Conservation (phyloP, 2,797 vertebrate genomes). For the Dryobates pubescens region DNA sequence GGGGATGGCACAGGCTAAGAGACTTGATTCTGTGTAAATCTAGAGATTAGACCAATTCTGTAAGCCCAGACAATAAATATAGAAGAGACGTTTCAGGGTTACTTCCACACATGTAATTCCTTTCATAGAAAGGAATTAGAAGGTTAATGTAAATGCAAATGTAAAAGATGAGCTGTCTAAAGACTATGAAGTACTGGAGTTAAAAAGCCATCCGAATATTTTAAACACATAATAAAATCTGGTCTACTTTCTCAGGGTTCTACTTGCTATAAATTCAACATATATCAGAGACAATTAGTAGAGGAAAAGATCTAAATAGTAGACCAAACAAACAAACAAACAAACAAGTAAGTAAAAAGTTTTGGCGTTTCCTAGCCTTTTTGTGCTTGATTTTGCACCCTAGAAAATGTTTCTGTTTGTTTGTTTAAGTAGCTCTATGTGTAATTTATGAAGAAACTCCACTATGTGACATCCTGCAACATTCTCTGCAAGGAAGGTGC, state of each 20-base stretch:
- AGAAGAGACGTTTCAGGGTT: neutral
- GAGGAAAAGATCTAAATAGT: neutral
- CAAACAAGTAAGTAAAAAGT: neutral
- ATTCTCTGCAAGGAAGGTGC: neutral
- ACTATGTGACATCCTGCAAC: neutral
- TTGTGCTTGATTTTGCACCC: neutral
- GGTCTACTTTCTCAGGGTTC: neutral
- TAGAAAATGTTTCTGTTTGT: neutral
- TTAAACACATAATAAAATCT: neutral
- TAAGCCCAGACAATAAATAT: neutral
- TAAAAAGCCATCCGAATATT: neutral
- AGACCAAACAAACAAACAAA: too few relatives aligned
- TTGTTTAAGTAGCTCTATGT: neutral
- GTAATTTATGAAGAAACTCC: neutral
- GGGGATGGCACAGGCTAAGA: neutral
- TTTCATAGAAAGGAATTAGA: neutral
- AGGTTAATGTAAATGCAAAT: neutral
- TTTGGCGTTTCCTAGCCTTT: neutral
- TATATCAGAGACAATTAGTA: neutral
- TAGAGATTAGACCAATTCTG: too few relatives aligned
- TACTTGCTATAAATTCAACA: neutral
- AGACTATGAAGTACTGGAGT: neutral
- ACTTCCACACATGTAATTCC: neutral
- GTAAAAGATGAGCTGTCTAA: neutral
- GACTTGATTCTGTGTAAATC: neutral